These are phyloP conservation scores for Tipula lateralis DNA, from an alignment of 2,888 invertebrate genomes.

Conservation along the genomic window DNA sequence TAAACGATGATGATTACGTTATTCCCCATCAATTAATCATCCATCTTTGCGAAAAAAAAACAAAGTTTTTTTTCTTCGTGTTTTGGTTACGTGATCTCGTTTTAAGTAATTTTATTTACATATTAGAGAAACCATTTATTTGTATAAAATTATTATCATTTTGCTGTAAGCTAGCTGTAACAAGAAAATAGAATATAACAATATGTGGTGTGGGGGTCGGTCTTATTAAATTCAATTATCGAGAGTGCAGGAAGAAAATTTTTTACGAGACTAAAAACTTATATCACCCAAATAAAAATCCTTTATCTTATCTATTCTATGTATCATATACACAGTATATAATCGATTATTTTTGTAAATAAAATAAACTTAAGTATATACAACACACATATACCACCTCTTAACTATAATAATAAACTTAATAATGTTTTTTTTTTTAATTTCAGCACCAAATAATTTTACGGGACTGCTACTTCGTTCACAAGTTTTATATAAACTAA, in stretches of 20 bases:
- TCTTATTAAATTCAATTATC: constrained; percentile 14
- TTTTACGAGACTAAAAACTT: not conserved
- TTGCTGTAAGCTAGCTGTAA: not conserved
- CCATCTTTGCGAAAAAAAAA: not conserved
- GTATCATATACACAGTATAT: not conserved
- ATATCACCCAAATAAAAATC: not conserved
- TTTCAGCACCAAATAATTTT: constrained; percentile 61
- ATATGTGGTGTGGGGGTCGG: too few relatives aligned
- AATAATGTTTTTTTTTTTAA: constrained; percentile 33
- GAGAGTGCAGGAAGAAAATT: not conserved
- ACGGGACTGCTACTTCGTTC: constrained; percentile 60
- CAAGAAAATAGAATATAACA: not conserved
- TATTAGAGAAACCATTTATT: too few relatives aligned
- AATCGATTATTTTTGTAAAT: not conserved
- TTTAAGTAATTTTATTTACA: not conserved
- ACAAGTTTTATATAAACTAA: constrained; percentile 57
- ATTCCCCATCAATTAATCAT: constrained; percentile 19
- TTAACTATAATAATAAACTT: not conserved
- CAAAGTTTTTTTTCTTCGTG: not conserved
- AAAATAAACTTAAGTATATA: not conserved
- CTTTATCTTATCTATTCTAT: not conserved
- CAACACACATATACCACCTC: not conserved
- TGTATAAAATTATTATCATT: not conserved
- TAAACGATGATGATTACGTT: constrained; percentile 24
- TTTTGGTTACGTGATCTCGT: not conserved